Base-by-base conservation (phyloP, 2,888 invertebrate species). In the Thymelicus sylvestris region DNA sequence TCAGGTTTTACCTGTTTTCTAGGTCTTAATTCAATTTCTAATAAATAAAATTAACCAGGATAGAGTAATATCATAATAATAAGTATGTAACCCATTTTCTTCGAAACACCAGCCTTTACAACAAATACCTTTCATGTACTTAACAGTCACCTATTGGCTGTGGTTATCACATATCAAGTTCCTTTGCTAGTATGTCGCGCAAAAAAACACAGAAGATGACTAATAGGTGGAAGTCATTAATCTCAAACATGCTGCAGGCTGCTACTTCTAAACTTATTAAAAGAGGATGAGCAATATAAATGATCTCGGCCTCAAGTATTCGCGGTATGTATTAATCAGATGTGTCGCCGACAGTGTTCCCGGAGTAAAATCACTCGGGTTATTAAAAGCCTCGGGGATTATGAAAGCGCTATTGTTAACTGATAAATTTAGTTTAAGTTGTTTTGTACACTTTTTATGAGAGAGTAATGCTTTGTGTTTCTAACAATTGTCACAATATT, bases 271-370 rank as follows among this genome's bases (percentile, higher is more conserved):
- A 62, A 47, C 38, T 61, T 61, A 67, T 61, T 61, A 67, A 61
- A 61, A 61, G 50, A 41, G 48, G 52, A 61, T 67, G 61, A 61
- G 61, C 61, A 38, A 61, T 67, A 67, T 61, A 67, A 67, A 67
- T 67, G 38, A 67, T 67, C 50, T 50, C 12, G 10, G 52, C 41
- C 41, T 52, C 67, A 47, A 50, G 61, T 67, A 52, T 67, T 61
- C 67, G 52, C 24, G 67, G 50, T n/a, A 67, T 67, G 67, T 41
- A 67, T 67, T 67, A 67, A 67, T 67, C 61, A 67, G 61, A 66
- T 13, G 61, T 38, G 60, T 61, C 66, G 50, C 2, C 50, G 50
- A 62, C 67, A 67, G 39, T 61, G 38, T 38, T 63, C 50, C 39
- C 50, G 52, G 64, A 15, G 39, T 12, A 38, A 52, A 52, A 39